Evolutionary conservation across 2,113 vertebrate species (phyloP).

Genomic region (Gobio gobio): DNA sequence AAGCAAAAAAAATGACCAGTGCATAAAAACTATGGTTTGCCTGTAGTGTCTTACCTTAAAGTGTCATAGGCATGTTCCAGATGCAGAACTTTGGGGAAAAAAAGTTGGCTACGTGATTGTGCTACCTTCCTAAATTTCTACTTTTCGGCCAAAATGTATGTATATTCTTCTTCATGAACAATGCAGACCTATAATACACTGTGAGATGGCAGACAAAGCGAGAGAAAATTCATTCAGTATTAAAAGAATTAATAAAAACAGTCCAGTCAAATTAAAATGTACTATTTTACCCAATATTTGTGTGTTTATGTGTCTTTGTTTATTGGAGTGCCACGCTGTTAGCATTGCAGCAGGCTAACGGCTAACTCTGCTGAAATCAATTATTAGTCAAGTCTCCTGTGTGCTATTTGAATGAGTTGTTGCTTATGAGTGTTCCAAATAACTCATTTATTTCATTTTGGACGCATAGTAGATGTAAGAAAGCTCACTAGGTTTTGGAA

Average conservation of each 20-base stretch:
- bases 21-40: neutral
- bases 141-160: neutral
- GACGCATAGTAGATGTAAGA: conserved; percentile 16
- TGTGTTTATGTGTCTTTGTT: conserved; percentile 17
- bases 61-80: neutral
- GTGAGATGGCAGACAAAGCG: no score
- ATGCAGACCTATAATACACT: neutral
- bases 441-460: neutral
- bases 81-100: neutral
- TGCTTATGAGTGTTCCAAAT: neutral
- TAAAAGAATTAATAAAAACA: neutral
- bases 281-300: neutral
- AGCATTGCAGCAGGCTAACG: neutral
- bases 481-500: conserved; percentile 20
- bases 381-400: neutral
- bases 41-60: neutral
- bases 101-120: neutral
- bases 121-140: neutral
- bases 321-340: neutral
- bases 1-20: neutral
- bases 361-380: neutral
- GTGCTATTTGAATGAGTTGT: neutral
- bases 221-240: neutral
- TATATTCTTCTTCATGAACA: neutral
- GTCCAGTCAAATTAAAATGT: neutral